Base-by-base conservation (phyloP, 2,888 invertebrate species). In the Cephus pulcher region DNA sequence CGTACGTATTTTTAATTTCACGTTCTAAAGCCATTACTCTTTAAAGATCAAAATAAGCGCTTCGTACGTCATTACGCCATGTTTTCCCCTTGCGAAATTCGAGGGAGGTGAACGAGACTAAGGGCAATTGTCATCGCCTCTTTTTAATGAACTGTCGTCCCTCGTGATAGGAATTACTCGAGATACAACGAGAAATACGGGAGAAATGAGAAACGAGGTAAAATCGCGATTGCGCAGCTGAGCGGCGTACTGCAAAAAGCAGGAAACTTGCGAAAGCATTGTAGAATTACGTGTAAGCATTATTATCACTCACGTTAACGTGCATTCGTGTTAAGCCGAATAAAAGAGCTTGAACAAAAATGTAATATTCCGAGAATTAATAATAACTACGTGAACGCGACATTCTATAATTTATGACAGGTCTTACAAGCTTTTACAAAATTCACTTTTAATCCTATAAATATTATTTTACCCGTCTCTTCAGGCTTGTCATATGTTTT, bases 91-190 rank as follows among this genome's bases (percentile, higher is more conserved):
- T 34, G 15, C 15, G 15, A 71, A 71, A 1, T 32, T 12, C 11
- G 12, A 33, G 32, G 15, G 12, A 70, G 12, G 15, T 1, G 71
- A 71, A 34, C 15, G 30, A 32, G 71, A 71, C 71, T 34, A 79
- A 82, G 81, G 84, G 84, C 82, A 82, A 83, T 85, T 81, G 84
- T 85, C 81, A 79, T 81, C 75, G 77, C 81, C 85, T 85, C 81
- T 82, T 80, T 84, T 84, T 84, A 84, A 87, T 82, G 85, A 84
- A 87, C 86, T 86, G 83, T 83, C 85, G 81, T 79, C 78, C 81
- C 75, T 80, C 81, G 81, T 73, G 79, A 75, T 77, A 79, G 76
- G 80, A 84, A 86, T 84, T 86, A 83, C 81, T 78, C 34, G 34
- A 32, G 76, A 76, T 69, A 33, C 34, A 73, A 73, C 56, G 12